Percentiles rank a stretch among this genome's conserved stretches.
These are phyloP conservation scores for Tryphoninae sp. DNA, from an alignment of 2,888 invertebrate genomes.

Conservation along the genomic window DNA sequence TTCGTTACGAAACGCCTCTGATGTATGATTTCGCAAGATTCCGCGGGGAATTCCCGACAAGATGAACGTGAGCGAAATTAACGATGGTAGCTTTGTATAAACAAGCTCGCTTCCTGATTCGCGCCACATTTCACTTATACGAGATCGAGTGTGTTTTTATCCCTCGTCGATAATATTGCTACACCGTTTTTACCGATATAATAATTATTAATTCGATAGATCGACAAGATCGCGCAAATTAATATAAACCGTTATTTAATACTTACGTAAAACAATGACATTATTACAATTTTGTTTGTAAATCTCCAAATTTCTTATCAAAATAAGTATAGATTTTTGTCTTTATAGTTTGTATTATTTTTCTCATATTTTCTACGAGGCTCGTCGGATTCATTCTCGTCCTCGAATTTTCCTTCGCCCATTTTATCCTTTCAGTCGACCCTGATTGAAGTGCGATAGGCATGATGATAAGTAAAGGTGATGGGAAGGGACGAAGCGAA, in stretches of 20 bases:
- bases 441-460: constrained; percentile 35
- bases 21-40: constrained; percentile 44
- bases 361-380: not conserved
- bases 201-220: not conserved
- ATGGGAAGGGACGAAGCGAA: not conserved
- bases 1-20: constrained; percentile 25
- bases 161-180: not conserved
- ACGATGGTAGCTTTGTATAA: constrained; percentile 16
- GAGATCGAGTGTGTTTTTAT: not conserved
- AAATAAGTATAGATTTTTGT: not conserved
- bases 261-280: not conserved
- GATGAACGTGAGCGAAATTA: constrained; percentile 39
- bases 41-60: constrained; percentile 23
- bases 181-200: not conserved
- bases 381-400: not conserved
- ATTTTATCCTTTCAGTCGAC: constrained; percentile 16
- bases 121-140: not conserved
- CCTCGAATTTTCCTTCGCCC: not conserved
- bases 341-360: not conserved
- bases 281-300: not conserved
- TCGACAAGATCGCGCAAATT: not conserved
- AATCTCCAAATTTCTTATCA: not conserved
- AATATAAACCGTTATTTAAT: not conserved
- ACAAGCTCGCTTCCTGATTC: not conserved
- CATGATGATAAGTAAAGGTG: constrained; percentile 29